Conservation (phyloP, 37 sponge, comb jelly and placozoan genomes). For the Cliona cf. orientalis region DNA sequence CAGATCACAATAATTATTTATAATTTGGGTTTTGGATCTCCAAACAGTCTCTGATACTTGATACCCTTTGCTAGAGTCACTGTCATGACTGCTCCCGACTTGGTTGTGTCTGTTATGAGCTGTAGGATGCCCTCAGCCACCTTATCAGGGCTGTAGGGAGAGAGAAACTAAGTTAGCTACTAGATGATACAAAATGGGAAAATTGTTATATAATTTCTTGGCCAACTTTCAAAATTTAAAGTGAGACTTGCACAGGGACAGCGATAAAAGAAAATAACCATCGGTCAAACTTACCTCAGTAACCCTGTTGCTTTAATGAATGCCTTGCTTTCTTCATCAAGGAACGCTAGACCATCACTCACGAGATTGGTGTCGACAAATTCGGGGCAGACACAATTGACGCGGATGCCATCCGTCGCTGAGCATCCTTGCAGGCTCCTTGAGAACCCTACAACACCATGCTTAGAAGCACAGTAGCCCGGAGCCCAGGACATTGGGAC, state of each 20-base stretch:
- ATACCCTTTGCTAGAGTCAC: slow-evolving; percentile 28
- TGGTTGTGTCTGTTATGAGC: slow-evolving; percentile 41
- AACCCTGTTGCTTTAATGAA: background rate
- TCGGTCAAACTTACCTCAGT: background rate
- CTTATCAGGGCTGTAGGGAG: slow-evolving; percentile 41
- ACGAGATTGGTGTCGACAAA: slow-evolving; percentile 66
- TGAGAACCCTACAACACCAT: slow-evolving; percentile 69
- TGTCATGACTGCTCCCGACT: slow-evolving; percentile 54
- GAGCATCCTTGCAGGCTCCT: slow-evolving; percentile 27
- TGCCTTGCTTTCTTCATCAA: background rate
- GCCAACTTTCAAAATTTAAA: no score
- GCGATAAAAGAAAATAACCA: background rate
- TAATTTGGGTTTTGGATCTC: slow-evolving; percentile 33
- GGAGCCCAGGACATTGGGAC: slow-evolving; percentile 56
- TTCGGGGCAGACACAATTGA: slow-evolving; percentile 83
- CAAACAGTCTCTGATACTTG: background rate
- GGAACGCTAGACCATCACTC: background rate
- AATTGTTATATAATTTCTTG: no score
- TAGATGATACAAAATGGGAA: background rate
- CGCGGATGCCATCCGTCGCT: slow-evolving; percentile 54
- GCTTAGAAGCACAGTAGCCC: slow-evolving; percentile 67
- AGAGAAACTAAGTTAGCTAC: background rate
- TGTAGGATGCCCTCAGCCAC: slow-evolving; percentile 65
- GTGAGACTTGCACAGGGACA: no score
- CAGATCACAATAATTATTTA: background rate